These are phyloP conservation scores for Ptilonorhynchus violaceus DNA, from an alignment of 2,113 vertebrate species.

Conservation along the genomic window DNA sequence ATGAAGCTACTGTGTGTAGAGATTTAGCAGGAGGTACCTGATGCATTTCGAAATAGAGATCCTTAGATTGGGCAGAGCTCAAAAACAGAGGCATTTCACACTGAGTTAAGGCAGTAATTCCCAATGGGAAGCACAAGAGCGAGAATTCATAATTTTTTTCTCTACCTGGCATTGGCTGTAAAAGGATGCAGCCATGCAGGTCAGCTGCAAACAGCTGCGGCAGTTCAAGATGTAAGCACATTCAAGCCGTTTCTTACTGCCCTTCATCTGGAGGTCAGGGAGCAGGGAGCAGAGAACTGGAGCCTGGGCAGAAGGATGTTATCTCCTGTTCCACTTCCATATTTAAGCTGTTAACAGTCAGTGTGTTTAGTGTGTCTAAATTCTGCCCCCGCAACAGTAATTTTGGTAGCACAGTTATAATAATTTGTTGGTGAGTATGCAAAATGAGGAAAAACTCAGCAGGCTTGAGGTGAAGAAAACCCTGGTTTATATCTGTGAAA, in stretches of 20 bases:
- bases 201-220: background rate
- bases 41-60: background rate
- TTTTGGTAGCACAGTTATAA: background rate
- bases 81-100: background rate
- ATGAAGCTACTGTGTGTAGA: background rate
- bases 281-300: background rate
- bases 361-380: background rate
- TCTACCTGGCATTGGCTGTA: background rate
- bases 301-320: background rate
- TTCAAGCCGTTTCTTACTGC: background rate
- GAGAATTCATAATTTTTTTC: background rate
- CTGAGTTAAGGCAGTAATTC: background rate
- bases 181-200: background rate
- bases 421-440: background rate
- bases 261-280: background rate
- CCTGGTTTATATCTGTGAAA: background rate
- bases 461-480: background rate
- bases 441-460: background rate
- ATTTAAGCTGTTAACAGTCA: background rate
- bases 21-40: background rate
- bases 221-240: accelerated
- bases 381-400: background rate
- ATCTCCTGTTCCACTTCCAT: background rate
- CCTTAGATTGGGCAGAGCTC: background rate
- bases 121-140: background rate